Evolutionary conservation across 1,140 invertebrate species (phyloP), one percentile per base, ranked within the genome.

Genomic region (Drosophila equinoxialis): DNA sequence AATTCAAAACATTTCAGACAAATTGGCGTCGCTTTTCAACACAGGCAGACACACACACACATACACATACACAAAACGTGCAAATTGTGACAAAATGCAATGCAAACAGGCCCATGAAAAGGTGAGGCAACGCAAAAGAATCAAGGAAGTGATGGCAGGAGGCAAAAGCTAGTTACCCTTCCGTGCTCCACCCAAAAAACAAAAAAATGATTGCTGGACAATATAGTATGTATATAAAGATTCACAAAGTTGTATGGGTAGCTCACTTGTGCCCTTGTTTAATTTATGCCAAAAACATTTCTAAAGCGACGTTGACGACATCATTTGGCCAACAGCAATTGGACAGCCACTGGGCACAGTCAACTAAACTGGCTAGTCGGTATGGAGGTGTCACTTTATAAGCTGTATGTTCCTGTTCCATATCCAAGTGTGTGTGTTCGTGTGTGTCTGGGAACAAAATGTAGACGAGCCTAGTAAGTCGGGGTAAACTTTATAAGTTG

Each of bases 1-100:
- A 87, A 86, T 86, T 86, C 83, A 87, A 86, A 86, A 86, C 83
- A 86, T 86, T 86, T 86, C 83, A 86, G 83, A 86, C 83, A 86
- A 86, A 86, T 86, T 86, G 83, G 83, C 83, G 84, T 87, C 84
- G 83, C 84, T 87, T 86, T 86, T 76, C 73, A 76, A 65, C 83
- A 30, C 30, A 30, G 5, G 6, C 5, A 30, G 5, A 30, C 5
- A 30, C 30, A 30, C 30, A 30, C 30, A 30, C 30, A 30, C 30
- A 6, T 6, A 6, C 30, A 30, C 30, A 30, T 6, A 73, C 68
- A 71, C 68, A 58, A 58, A 58, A 58, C 55, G 61, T 63, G 61
- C 83, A 82, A 86, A 74, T 83, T 86, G 83, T 83, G 83, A 86
- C 83, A 86, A 86, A 86, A 86, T 87, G 83, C 83, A 87, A 74